Evolutionary conservation across 2,888 invertebrate species (phyloP), one percentile per base, ranked within the genome.

Genomic region (Marronus borbonicus): DNA sequence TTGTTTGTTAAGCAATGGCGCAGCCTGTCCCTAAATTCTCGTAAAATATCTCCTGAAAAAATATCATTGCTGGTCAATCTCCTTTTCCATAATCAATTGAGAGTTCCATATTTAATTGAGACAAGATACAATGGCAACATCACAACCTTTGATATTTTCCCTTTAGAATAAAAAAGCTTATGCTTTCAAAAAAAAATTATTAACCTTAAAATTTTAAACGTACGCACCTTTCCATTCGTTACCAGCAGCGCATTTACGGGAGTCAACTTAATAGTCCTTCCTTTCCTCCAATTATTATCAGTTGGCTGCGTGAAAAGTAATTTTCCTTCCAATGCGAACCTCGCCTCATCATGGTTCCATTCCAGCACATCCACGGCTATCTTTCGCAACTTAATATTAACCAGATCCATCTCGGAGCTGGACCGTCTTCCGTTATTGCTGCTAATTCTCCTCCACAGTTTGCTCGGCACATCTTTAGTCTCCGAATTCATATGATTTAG

Each of bases 401-500:
- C 95, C 88, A 96, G 94, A 87, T 97, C 97, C 85, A 95, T 93
- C 86, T 97, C 96, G 81, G 94, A 94, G 77, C 94, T 94, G 8
- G 94, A 93, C 83, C 95, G 90, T 82, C 95, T 91, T 76, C 91
- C 91, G 65, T 91, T 91, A 49, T 95, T 96, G 83, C 93, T 94
- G 17, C 96, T 97, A 81, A 97, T 94, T 85, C 97, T 91, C 81
- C 97, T 91, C 97, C 97, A 97, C 66, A 97, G 90, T 83, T 96
- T 97, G 76, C 96, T 95, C 52, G 96, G 96, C 24, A 96, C 94
- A 84, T 97, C 97, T 86, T 96, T 97, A 39, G 97, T 96, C 86
- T 96, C 95, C 83, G 97, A 95, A 88, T 97, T 97, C 91, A 98
- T 98, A 87, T 97, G 97, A 86, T 96, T 97, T 82, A 98, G 91